Conservation (phyloP, 2,113 vertebrate species). For the Conger conger region DNA sequence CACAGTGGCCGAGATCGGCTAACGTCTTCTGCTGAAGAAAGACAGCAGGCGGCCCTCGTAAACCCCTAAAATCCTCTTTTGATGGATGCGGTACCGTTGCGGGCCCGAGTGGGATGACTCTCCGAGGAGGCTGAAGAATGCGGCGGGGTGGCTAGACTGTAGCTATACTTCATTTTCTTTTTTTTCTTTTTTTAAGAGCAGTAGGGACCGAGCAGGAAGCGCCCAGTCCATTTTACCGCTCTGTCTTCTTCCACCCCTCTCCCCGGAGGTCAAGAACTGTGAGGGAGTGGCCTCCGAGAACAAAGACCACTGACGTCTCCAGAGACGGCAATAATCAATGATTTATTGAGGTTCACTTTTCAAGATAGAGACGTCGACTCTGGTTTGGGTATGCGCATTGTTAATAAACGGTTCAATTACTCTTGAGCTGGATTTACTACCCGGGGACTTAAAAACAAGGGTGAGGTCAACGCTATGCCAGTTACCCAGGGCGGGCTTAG, state of each 20-base stretch:
- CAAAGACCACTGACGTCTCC: neutral
- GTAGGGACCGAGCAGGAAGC: slow-evolving; percentile 34
- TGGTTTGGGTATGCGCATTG: neutral
- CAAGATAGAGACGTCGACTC: neutral
- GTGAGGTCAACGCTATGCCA: neutral
- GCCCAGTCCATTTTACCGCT: neutral
- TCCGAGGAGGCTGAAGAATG: slow-evolving; percentile 49
- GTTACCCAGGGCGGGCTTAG: neutral
- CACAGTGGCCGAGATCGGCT: neutral
- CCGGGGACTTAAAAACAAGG: neutral
- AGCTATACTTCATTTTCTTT: slow-evolving; percentile 54
- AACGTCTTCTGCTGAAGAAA: neutral
- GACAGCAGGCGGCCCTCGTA: neutral
- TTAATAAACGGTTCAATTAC: neutral
- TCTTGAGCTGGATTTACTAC: neutral
- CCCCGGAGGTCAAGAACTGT: slow-evolving; percentile 6
- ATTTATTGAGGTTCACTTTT: slow-evolving; percentile 20
- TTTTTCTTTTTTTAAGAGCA: slow-evolving; percentile 56
- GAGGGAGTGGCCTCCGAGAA: neutral
- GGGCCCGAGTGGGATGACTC: slow-evolving; percentile 17
- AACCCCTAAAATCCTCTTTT: neutral
- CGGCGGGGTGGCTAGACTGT: slow-evolving; percentile 48
- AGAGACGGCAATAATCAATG: slow-evolving; percentile 15
- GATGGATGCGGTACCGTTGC: slow-evolving; percentile 3
- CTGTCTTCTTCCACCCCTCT: neutral